Evolutionary conservation across 2,797 vertebrate genomes (phyloP), one percentile per base, ranked within the genome.

Genomic region (Lagodon rhomboides): DNA sequence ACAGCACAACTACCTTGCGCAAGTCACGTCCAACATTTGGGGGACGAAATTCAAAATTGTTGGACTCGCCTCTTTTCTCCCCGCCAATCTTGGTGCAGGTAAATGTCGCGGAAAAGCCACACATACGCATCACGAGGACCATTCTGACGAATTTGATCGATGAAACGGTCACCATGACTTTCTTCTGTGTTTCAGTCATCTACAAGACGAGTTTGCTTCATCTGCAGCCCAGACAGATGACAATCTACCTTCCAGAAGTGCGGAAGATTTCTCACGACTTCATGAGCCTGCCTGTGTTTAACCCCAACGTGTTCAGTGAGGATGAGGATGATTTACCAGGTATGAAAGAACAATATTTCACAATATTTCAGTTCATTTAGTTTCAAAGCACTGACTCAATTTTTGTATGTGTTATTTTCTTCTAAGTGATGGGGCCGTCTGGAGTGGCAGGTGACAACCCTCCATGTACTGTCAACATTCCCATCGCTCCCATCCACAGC

Each of bases 1-100:
- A 73, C 93, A 99, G 98, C 98, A 99, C 96, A 99, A 96, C 95
- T 99, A 99, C 90, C 97, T 99, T 84, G 98, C 98, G 96, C 98
- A 99, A 95, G 98, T 99, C 90, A 99, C 98, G n/a, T 99, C 98
- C 82, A 99, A 99, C 91, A 99, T 99, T 82, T 99, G 98, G 98
- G 98, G 98, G 88, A 99, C 98, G 77, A 99, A 99, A 94, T 99
- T 99, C 94, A 99, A 99, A 96, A 99, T 99, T 68, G 98, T 99
- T 65, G 98, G 98, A 80, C 97, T 99, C 91, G 98, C 98, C 68
- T 95, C 98, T 71, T 99, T 99, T 92, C 96, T 99, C 83, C 98
- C 98, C 70, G 96, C 97, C 81, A 99, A 98, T 91, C 97, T 99
- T 15, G 98, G 98, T 87, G 98, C 98, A 97, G 98, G 98, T 99